These are phyloP conservation scores for Takifugu rubripes DNA, from an alignment of 2,797 vertebrate species.

Conservation along the genomic window DNA sequence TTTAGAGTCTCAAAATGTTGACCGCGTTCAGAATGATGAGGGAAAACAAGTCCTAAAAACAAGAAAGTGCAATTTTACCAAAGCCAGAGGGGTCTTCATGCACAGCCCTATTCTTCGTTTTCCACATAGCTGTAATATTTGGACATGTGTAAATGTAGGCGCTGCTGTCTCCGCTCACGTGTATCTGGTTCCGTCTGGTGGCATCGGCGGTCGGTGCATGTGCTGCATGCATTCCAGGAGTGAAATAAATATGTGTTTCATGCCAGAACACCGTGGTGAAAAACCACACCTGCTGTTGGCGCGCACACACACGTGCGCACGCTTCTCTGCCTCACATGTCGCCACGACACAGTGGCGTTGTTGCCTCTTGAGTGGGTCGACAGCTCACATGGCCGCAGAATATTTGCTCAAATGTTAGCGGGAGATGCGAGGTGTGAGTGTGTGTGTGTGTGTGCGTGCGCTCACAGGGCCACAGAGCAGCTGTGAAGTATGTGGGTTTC, in stretches of 20 bases:
- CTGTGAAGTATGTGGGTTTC: constrained; percentile 46
- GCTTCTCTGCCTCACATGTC: background rate
- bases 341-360: background rate
- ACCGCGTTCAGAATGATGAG: too few relatives aligned
- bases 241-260: constrained; percentile 35
- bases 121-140: too few relatives aligned
- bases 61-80: too few relatives aligned
- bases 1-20: too few relatives aligned
- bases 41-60: too few relatives aligned
- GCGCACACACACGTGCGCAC: constrained; percentile 4
- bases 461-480: constrained; percentile 7
- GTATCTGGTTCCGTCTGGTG: constrained; percentile 8
- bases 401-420: constrained; percentile 46
- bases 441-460: constrained; percentile 19
- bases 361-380: constrained; percentile 2
- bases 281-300: constrained; percentile 24
- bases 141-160: too few relatives aligned
- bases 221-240: constrained; percentile 18
- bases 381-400: constrained; percentile 36
- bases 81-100: too few relatives aligned
- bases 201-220: constrained; percentile 20
- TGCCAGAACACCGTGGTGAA: constrained; percentile 12
- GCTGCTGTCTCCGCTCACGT: constrained; percentile 11
- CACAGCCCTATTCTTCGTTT: too few relatives aligned
- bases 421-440: constrained; percentile 41